Evolutionary conservation across 2,797 vertebrate species (phyloP).

Genomic region (Sciurus vulgaris): DNA sequence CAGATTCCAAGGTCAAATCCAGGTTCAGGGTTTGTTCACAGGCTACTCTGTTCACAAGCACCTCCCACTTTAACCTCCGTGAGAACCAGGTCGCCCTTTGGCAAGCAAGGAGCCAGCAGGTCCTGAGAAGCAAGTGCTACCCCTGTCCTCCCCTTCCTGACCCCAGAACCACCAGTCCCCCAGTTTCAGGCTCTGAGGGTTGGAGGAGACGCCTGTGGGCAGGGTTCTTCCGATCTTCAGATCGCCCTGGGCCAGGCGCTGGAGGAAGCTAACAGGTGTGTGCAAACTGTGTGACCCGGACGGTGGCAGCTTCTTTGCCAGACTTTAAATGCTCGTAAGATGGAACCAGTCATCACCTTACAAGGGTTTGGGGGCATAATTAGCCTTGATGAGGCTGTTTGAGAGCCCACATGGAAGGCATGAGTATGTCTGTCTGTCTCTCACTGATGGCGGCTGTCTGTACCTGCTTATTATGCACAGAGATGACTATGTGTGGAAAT

Average conservation of each 20-base stretch:
- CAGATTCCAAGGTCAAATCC: not conserved
- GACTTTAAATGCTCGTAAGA: constrained; percentile 43
- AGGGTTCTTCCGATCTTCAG: not conserved
- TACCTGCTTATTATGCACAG: not conserved
- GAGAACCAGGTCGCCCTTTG: not conserved
- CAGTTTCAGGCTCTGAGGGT: not conserved
- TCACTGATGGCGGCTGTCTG: not conserved
- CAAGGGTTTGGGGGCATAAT: constrained; percentile 53
- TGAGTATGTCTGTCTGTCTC: not conserved
- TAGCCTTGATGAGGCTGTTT: constrained; percentile 24
- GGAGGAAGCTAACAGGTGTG: not conserved
- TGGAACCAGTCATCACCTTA: not conserved
- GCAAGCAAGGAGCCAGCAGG: not conserved
- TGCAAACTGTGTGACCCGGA: constrained; percentile 24
- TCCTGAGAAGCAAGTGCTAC: not conserved
- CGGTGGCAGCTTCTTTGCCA: not conserved
- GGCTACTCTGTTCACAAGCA: rapidly evolving
- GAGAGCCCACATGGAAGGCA: constrained; percentile 15
- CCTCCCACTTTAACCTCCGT: no score
- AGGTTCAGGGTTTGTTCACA: rapidly evolving
- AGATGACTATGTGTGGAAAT: not conserved
- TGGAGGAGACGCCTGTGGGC: not conserved
- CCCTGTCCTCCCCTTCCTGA: not conserved
- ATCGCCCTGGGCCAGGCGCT: not conserved
- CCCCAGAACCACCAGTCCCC: not conserved